Evolutionary conservation across 1,140 invertebrate genomes (phyloP).

Genomic region (Holotrichia oblita): DNA sequence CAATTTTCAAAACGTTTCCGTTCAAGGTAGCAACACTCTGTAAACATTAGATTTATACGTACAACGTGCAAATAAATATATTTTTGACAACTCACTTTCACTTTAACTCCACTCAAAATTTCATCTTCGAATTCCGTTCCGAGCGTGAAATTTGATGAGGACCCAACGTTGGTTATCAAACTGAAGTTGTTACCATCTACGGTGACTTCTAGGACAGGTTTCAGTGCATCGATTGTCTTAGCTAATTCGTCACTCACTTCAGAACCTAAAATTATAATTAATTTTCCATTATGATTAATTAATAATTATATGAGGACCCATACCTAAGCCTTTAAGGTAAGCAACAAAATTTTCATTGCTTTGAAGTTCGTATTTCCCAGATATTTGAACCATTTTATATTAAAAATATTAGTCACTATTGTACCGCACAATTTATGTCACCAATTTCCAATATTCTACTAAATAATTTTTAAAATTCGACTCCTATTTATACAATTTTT

Average conservation of each 20-base stretch:
- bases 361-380: slow-evolving; percentile 39
- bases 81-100: neutral
- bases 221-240: neutral
- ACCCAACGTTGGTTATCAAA: neutral
- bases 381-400: slow-evolving; percentile 6
- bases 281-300: too few relatives aligned
- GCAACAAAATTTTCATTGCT: slow-evolving; percentile 39
- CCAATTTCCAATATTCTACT: too few relatives aligned
- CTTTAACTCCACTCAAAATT: neutral
- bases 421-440: too few relatives aligned
- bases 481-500: too few relatives aligned
- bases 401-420: too few relatives aligned
- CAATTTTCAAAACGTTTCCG: neutral
- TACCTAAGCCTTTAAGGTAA: slow-evolving; percentile 2
- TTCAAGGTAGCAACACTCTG: slow-evolving; percentile 10
- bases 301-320: too few relatives aligned
- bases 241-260: neutral
- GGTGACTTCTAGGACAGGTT: neutral
- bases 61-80: neutral
- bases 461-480: too few relatives aligned
- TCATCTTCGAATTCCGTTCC: slow-evolving; percentile 19
- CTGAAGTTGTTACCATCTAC: neutral
- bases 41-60: neutral
- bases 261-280: neutral
- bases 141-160: neutral